Conservation (phyloP, 2,113 vertebrate genomes). For the Barnardius zonarius region DNA sequence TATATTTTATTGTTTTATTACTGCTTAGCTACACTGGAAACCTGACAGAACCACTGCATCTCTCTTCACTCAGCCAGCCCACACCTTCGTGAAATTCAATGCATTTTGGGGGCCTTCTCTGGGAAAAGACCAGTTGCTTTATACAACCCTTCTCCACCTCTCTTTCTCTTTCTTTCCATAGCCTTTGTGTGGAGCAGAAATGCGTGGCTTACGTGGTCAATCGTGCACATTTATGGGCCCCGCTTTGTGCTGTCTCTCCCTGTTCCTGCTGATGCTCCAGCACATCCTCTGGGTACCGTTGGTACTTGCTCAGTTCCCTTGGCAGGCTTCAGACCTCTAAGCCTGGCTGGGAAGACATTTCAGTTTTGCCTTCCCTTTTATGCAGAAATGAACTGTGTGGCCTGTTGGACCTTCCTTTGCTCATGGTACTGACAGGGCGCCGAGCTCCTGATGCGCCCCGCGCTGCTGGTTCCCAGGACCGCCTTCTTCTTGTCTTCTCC, state of each 20-base stretch:
- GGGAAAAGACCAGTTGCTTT: background rate
- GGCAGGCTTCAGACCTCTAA: background rate
- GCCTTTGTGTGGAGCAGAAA: background rate
- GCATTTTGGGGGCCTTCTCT: background rate
- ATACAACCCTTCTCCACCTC: background rate
- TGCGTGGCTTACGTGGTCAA: accelerated
- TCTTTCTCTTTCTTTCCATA: background rate
- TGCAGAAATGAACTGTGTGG: background rate
- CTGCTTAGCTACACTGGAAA: background rate
- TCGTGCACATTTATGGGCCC: too few species aligned
- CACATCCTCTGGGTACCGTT: background rate
- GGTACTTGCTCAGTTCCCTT: background rate
- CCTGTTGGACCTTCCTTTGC: background rate
- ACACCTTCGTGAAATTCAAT: background rate
- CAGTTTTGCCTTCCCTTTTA: background rate
- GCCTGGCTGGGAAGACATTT: background rate
- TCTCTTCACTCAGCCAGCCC: background rate
- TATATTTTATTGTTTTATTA: background rate
- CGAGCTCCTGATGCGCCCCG: background rate
- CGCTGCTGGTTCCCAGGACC: background rate
- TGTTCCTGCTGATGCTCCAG: background rate
- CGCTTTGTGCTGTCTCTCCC: background rate
- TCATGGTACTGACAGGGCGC: background rate
- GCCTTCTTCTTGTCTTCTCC: background rate
- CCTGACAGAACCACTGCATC: background rate